A percentile compares a stretch with the other conserved stretches of the same genome.
These are phyloP conservation scores for Paratrypauchen microcephalus DNA, from an alignment of 2,797 vertebrate genomes.

Conservation along the genomic window DNA sequence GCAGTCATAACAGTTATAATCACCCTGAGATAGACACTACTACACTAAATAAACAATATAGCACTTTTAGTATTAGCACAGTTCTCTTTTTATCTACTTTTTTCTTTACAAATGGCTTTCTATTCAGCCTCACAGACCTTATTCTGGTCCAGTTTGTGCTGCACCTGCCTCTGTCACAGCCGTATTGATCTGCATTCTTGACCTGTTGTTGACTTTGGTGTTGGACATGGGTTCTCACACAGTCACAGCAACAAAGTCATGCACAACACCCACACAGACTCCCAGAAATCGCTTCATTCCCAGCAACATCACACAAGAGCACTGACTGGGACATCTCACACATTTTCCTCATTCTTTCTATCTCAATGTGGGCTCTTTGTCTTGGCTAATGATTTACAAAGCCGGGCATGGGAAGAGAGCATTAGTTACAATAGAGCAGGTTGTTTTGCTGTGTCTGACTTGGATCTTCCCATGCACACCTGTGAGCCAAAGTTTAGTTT, in stretches of 20 bases:
- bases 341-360: constrained; percentile 78
- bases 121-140: constrained; percentile 35
- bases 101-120: constrained; percentile 33
- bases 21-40: constrained; percentile 36
- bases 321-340: constrained; percentile 63
- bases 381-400: constrained; percentile 87
- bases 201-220: constrained; percentile 31
- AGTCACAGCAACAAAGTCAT: constrained; percentile 37
- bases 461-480: constrained; percentile 65
- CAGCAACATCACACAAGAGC: constrained; percentile 55
- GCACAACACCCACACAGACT: constrained; percentile 29
- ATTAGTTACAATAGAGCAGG: constrained; percentile 77
- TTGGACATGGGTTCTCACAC: constrained; percentile 60
- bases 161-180: constrained; percentile 43
- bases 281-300: constrained; percentile 46
- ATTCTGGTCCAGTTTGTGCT: constrained; percentile 13
- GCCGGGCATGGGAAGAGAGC: constrained; percentile 79
- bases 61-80: constrained; percentile 15
- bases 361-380: constrained; percentile 64
- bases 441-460: constrained; percentile 73
- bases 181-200: constrained; percentile 63
- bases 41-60: constrained; percentile 9
- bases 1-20: constrained; percentile 58
- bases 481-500: constrained; percentile 70
- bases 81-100: constrained; percentile 17